These are phyloP conservation scores for Oncorhynchus kisutch DNA, from an alignment of 2,113 vertebrate species.

Conservation along the genomic window DNA sequence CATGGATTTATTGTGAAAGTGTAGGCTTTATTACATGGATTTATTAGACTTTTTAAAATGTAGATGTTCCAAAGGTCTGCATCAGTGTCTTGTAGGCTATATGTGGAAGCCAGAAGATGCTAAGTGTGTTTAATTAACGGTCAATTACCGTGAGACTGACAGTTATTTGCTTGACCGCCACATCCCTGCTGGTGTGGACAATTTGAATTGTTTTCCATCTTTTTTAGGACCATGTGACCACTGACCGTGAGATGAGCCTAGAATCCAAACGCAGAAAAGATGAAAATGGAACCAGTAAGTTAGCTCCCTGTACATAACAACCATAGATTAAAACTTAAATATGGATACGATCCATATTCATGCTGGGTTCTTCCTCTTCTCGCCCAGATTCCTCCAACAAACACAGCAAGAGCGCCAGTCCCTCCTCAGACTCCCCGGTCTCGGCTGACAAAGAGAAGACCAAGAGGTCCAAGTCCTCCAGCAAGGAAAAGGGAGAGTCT, in stretches of 20 bases:
- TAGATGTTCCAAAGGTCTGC: too few relatives aligned
- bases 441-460: slow-evolving; percentile 90
- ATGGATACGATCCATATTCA: background rate
- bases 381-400: slow-evolving; percentile 87
- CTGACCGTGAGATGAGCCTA: slow-evolving; percentile 81
- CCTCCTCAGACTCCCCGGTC: slow-evolving; percentile 88
- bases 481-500: slow-evolving; percentile 93
- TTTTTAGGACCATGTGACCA: slow-evolving; percentile 82
- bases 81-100: too few relatives aligned
- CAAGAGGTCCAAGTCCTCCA: slow-evolving; percentile 93
- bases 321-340: background rate
- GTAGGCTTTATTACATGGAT: too few relatives aligned
- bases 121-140: too few relatives aligned
- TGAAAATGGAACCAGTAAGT: slow-evolving; percentile 91
- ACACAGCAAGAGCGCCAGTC: slow-evolving; percentile 92
- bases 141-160: too few relatives aligned
- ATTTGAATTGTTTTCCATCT: background rate
- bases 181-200: too few relatives aligned
- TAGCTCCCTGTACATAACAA: background rate
- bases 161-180: too few relatives aligned
- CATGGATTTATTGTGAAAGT: too few relatives aligned
- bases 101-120: too few relatives aligned
- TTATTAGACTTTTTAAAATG: too few relatives aligned
- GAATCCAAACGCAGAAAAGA: slow-evolving; percentile 91
- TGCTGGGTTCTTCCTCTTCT: background rate